Percentiles rank a stretch among this genome's conserved stretches.
Conservation (phyloP, 1,140 invertebrate genomes). For the Brachionus asplanchnoidis region DNA sequence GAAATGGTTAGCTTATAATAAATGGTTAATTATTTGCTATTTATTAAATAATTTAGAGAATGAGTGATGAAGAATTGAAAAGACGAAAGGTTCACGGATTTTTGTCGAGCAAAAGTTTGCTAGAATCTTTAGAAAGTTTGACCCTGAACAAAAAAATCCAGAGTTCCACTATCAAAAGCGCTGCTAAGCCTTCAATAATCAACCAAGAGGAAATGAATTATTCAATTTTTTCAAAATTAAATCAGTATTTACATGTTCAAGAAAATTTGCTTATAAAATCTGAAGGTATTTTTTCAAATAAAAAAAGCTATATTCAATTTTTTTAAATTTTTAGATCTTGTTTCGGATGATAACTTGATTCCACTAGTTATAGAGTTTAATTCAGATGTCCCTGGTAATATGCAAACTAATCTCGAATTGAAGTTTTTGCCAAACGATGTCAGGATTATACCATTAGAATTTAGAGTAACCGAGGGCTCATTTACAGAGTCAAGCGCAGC, state of each 20-base stretch:
- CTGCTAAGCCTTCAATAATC: not conserved
- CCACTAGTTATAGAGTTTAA: slow-evolving; percentile 4
- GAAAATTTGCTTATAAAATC: not conserved
- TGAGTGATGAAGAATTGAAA: slow-evolving; percentile 51
- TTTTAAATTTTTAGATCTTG: not conserved
- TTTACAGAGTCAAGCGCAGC: slow-evolving; percentile 12
- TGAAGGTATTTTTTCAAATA: not conserved
- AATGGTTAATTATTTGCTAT: no score
- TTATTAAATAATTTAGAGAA: slow-evolving; percentile 46
- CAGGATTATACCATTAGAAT: not conserved
- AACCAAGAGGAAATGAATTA: not conserved
- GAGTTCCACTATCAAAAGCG: not conserved
- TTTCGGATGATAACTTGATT: slow-evolving; percentile 17
- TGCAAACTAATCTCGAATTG: not conserved
- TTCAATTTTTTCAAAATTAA: not conserved
- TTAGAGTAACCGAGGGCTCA: not conserved
- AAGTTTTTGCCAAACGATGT: not conserved
- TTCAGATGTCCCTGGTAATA: slow-evolving; percentile 6
- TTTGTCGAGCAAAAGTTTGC: slow-evolving; percentile 49
- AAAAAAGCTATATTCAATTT: not conserved
- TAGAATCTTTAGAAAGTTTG: slow-evolving; percentile 50
- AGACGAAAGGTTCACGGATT: slow-evolving; percentile 53
- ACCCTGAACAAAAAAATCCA: slow-evolving; percentile 3
- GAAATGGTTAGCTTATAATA: slow-evolving; percentile 47
- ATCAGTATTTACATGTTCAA: slow-evolving; percentile 11